Evolutionary conservation across 2,888 invertebrate genomes (phyloP).

Genomic region (Drosophila infuscata): DNA sequence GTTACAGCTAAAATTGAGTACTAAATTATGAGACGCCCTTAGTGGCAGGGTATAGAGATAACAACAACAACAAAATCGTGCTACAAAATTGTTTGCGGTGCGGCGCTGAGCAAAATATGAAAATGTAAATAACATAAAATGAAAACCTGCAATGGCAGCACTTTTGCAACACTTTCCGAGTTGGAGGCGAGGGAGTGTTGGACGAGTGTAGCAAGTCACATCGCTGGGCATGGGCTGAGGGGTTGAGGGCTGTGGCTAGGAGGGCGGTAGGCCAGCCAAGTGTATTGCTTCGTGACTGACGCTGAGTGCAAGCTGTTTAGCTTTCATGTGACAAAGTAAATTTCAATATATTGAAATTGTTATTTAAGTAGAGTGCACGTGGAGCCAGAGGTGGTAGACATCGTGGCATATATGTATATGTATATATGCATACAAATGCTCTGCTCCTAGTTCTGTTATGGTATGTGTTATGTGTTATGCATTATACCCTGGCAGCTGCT

Average conservation of each 20-base stretch:
- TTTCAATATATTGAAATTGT: slow-evolving; percentile 81
- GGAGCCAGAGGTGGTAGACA: slow-evolving; percentile 32
- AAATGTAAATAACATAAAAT: slow-evolving; percentile 79
- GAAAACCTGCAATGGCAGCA: slow-evolving; percentile 78
- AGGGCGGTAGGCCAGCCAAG: slow-evolving; percentile 13
- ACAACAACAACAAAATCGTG: slow-evolving; percentile 26
- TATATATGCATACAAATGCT: slow-evolving; percentile 11
- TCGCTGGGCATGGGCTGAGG: slow-evolving; percentile 11
- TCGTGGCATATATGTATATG: background rate
- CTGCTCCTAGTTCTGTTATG: slow-evolving; percentile 20
- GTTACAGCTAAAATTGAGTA: background rate
- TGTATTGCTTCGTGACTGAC: slow-evolving; percentile 63
- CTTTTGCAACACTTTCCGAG: slow-evolving; percentile 67
- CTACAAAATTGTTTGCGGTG: slow-evolving; percentile 72
- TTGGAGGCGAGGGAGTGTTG: slow-evolving; percentile 23
- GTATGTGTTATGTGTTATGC: slow-evolving; percentile 25
- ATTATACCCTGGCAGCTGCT: slow-evolving; percentile 61
- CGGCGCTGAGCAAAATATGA: slow-evolving; percentile 69
- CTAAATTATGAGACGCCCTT: background rate
- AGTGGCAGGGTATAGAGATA: slow-evolving; percentile 33
- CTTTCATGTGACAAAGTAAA: slow-evolving; percentile 81
- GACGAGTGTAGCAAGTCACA: slow-evolving; percentile 23
- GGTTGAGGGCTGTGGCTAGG: background rate
- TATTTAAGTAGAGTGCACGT: slow-evolving; percentile 78
- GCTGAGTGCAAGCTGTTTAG: slow-evolving; percentile 76